Percentiles rank a stretch among this genome's conserved stretches.
These are phyloP conservation scores for Helarctos malayanus DNA, from an alignment of 2,797 vertebrate species.

Conservation along the genomic window DNA sequence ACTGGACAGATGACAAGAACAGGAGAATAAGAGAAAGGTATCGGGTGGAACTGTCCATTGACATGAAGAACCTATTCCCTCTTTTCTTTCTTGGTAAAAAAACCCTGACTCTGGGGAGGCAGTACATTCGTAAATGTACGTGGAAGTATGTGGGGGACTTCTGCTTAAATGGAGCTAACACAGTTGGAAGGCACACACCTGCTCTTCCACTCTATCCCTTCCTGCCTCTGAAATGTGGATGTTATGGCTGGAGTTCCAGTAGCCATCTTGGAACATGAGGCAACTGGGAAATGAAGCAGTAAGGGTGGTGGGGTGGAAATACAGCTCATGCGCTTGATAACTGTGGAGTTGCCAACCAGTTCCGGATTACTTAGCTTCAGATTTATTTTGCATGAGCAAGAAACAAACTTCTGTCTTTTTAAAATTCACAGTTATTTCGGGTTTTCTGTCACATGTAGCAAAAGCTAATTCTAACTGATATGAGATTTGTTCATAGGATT, in stretches of 20 bases:
- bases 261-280: not conserved
- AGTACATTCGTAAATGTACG: not conserved
- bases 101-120: not conserved
- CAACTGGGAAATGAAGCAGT: not conserved
- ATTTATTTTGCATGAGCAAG: not conserved
- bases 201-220: not conserved
- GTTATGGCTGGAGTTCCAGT: not conserved
- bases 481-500: not conserved
- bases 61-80: not conserved
- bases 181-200: not conserved
- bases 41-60: not conserved
- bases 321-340: not conserved
- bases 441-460: not conserved
- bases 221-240: not conserved
- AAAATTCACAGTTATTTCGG: slow-evolving; percentile 26
- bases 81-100: not conserved
- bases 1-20: not conserved
- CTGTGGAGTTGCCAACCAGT: not conserved
- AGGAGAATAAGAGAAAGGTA: not conserved
- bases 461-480: not conserved
- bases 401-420: slow-evolving; percentile 32
- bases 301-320: not conserved
- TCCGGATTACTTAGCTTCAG: slow-evolving; percentile 2
- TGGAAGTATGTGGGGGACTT: not conserved
- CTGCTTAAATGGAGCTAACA: not conserved